Base-by-base conservation (phyloP, 1,140 invertebrate genomes). In the Maniola jurtina region DNA sequence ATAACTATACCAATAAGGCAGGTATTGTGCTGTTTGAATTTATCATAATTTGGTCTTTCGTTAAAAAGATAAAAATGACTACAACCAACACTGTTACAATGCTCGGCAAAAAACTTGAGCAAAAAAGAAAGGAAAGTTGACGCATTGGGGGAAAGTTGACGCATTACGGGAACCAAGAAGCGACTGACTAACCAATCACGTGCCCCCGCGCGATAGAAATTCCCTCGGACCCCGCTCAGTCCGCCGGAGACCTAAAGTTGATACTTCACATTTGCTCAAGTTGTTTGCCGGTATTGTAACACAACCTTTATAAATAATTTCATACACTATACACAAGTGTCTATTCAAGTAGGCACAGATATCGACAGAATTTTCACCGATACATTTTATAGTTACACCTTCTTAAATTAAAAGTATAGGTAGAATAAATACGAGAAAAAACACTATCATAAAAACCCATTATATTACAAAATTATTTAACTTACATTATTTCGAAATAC, bases 391-490 rank as follows among this genome's bases (percentile, higher is more conserved):
- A 55, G 5, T 34, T 55, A 55, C 34, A n/a, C 13, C 15, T 4
- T 14, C 13, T 11, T 55, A 52, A 52, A 52, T 5, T 9, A 52
- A 45, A 11, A 60, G 52, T 48, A 50, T 11, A 45, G 34, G 55
- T 65, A 65, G 59, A 72, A 75, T 70, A 75, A 75, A 75, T 72
- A 72, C 14, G 54, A 72, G 36, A 34, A 55, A 64, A 69, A 64
- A 66, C 62, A 64, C 60, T 35, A 64, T 64, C 40, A 38, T 55
- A 57, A 52, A 60, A 61, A 61, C 8, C 10, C 14, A 7, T 38
- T 15, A 54, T 38, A 54, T 47, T 36, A 61, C 35, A 66, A 25
- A 42, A 61, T 61, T 45, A 25, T 25, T 25, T 25, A 25, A 25
- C 25, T 2, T 25, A 25, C 1, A 25, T 25, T 25, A 63, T 69